A percentile compares a stretch with the other conserved stretches of the same genome.
These are phyloP conservation scores for Scaptodrosophila latifasciaeformis DNA, from an alignment of 2,888 invertebrate genomes.

Conservation along the genomic window DNA sequence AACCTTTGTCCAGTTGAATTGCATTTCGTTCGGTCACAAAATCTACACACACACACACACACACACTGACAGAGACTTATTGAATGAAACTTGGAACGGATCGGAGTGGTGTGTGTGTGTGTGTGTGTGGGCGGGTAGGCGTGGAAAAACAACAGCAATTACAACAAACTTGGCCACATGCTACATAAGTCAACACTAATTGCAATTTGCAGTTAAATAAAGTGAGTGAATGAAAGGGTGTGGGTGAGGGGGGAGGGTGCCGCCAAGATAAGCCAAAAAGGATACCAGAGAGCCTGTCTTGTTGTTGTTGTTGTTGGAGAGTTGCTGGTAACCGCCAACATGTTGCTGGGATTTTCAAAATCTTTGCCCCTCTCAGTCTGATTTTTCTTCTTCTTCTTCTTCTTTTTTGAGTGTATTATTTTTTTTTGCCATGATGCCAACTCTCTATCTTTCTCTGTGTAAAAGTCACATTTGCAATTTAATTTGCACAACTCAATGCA, in stretches of 20 bases:
- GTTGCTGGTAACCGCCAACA: slow-evolving; percentile 1
- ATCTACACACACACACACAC: background rate
- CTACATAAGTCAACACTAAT: slow-evolving; percentile 65
- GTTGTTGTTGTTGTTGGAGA: no score
- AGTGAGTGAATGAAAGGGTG: no score
- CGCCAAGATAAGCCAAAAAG: no score
- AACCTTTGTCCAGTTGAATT: background rate
- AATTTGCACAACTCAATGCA: slow-evolving; percentile 52
- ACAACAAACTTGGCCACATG: slow-evolving; percentile 19
- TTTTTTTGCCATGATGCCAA: no score
- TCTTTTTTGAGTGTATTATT: no score
- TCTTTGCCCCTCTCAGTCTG: background rate
- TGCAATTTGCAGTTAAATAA: slow-evolving; percentile 58
- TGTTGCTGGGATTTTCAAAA: slow-evolving; percentile 25
- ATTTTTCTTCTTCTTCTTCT: background rate
- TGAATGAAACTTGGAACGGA: slow-evolving; percentile 20
- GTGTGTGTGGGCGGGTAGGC: slow-evolving; percentile 13
- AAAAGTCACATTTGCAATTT: slow-evolving; percentile 46
- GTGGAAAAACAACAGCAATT: slow-evolving; percentile 30
- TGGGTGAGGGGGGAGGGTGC: no score
- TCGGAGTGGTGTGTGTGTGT: slow-evolving; percentile 19
- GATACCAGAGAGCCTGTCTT: no score
- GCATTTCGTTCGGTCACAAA: slow-evolving; percentile 12
- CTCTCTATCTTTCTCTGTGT: slow-evolving; percentile 11
- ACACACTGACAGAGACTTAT: background rate